Evolutionary conservation across 2,797 vertebrate genomes (phyloP).

Genomic region (Chrysocyon brachyurus): DNA sequence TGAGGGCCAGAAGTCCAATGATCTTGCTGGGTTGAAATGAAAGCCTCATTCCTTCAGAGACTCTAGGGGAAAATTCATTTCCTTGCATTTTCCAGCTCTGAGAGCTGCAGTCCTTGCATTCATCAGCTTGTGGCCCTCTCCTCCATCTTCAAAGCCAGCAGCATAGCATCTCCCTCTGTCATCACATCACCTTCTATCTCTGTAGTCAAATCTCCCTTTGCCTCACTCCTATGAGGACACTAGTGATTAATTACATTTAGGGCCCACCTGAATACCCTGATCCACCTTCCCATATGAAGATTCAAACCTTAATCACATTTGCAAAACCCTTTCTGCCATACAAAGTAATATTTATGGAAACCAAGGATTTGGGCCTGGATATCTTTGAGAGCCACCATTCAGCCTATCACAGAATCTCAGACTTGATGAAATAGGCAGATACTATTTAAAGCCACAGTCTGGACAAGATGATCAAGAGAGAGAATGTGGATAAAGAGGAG

Average conservation of each 20-base stretch:
- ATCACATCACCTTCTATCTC: not conserved
- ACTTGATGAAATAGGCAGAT: not conserved
- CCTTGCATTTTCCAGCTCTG: slow-evolving; percentile 19
- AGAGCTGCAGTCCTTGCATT: not conserved
- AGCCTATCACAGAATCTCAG: not conserved
- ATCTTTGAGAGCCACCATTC: not conserved
- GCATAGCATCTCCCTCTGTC: not conserved
- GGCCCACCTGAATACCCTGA: not conserved
- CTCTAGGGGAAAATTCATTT: not conserved
- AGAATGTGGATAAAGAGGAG: not conserved
- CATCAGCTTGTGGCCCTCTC: not conserved
- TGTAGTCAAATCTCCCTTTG: not conserved
- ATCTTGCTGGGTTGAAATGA: not conserved
- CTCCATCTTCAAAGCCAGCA: not conserved
- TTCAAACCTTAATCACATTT: not conserved
- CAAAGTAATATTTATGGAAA: not conserved
- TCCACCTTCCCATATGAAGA: not conserved
- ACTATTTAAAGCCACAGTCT: not conserved
- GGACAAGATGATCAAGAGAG: not conserved
- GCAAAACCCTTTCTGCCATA: not conserved
- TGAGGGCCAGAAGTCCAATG: not conserved
- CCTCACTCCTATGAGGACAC: not conserved
- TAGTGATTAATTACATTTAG: not conserved
- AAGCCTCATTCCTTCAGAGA: not conserved
- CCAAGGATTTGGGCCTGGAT: not conserved